Evolutionary conservation across 1,140 invertebrate species (phyloP).

Genomic region (Nymphalis io): DNA sequence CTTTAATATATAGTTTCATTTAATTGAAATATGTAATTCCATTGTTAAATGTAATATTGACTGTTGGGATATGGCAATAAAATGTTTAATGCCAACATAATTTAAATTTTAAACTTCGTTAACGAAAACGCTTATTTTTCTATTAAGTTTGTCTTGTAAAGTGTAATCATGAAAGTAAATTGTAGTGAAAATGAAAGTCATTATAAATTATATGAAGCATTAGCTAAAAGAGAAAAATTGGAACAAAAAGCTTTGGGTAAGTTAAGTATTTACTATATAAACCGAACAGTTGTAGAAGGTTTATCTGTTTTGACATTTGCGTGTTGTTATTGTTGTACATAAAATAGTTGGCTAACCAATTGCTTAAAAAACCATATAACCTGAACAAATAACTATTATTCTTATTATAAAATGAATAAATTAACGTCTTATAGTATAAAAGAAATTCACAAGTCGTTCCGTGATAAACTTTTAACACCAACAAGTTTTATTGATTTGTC

Average conservation of each 20-base stretch:
- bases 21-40: neutral
- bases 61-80: neutral
- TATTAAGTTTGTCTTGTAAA: neutral
- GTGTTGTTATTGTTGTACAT: neutral
- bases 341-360: neutral
- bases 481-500: slow-evolving; percentile 81
- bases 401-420: slow-evolving; percentile 67
- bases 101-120: slow-evolving; percentile 4
- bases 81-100: neutral
- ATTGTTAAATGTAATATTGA: neutral
- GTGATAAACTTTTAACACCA: slow-evolving; percentile 69
- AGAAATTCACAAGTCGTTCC: slow-evolving; percentile 71
- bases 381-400: neutral
- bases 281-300: neutral
- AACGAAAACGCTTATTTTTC: neutral
- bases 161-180: slow-evolving; percentile 14
- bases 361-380: neutral
- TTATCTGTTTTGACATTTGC: slow-evolving; percentile 21
- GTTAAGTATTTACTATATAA: neutral
- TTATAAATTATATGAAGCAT: slow-evolving; percentile 1
- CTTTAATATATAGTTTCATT: neutral
- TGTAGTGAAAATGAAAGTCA: slow-evolving; percentile 2
- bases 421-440: slow-evolving; percentile 68
- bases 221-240: slow-evolving; percentile 22
- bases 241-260: slow-evolving; percentile 33